Evolutionary conservation across 2,888 invertebrate species (phyloP), one percentile per base, ranked within the genome.

Genomic region (Lumbricus terrestris): DNA sequence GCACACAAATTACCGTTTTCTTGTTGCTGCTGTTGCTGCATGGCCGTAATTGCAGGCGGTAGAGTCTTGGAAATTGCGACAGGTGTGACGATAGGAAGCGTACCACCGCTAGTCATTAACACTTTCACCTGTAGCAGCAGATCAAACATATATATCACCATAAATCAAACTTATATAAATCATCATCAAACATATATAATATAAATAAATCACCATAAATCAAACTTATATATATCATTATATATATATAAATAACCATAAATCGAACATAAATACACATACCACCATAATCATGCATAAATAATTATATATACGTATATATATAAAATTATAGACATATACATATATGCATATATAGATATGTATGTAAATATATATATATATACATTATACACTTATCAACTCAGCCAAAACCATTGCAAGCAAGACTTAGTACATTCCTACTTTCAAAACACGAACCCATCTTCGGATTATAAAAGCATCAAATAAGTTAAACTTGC

Each of bases 31-130:
- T 90, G 90, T 54, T 93, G 93, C 89, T 93, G 93, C 82, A 96
- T 95, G 93, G 96, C 96, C 90, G 96, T 96, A 91, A 96, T 96
- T 90, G 96, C 96, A 89, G 96, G 96, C 89, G 96, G 96, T 91
- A 96, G 94, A 5, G 96, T 96, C 47, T 94, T 94, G 40, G 96
- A 96, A 69, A 96, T 96, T 29, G 96, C 96, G 90, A 96, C 96
- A 29, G 96, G 96, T 85, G 96, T 96, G 34, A 93, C 93, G 88
- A 94, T 90, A 40, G 94, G 94, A 89, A 93, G 92, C 90, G 93
- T 93, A 89, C 94, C 93, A 47, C 94, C 94, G 90, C 96, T 96
- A 91, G 96, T 95, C 29, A 96, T 96, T 89, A 96, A 95, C 92
- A 96, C 96, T 94, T 96, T 96, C 89, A 96, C 96, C 95, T 96